Conservation (phyloP, 1,140 invertebrate genomes). For the Aphaenogaster ashmeadi region DNA sequence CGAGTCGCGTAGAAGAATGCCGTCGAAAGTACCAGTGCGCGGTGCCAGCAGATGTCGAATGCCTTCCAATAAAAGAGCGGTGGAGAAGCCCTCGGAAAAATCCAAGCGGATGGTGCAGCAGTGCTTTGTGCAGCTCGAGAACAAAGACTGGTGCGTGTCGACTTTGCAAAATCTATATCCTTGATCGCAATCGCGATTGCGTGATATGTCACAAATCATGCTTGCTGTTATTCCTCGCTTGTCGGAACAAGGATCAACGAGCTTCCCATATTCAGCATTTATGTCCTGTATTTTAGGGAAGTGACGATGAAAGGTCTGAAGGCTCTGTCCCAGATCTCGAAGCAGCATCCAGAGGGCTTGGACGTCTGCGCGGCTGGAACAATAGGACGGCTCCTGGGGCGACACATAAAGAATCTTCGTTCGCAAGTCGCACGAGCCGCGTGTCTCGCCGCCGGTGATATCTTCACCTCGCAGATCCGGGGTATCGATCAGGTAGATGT, state of each 20-base stretch:
- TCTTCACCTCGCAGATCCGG: constrained; percentile 91
- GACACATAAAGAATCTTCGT: constrained; percentile 94
- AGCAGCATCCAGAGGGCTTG: constrained; percentile 91
- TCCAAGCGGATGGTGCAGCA: constrained; percentile 90
- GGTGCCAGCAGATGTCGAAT: constrained; percentile 56
- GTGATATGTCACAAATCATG: not conserved
- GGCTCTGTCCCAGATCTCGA: constrained; percentile 91
- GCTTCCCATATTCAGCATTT: not conserved
- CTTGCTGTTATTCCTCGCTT: not conserved
- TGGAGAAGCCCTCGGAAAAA: constrained; percentile 87
- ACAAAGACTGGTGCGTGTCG: constrained; percentile 91
- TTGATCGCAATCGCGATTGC: not conserved
- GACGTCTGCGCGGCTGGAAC: constrained; percentile 88
- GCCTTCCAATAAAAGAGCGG: constrained; percentile 47
- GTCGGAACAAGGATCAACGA: not conserved
- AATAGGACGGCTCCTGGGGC: constrained; percentile 91
- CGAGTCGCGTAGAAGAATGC: constrained; percentile 4
- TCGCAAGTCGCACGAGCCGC: constrained; percentile 96
- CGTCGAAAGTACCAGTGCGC: constrained; percentile 74
- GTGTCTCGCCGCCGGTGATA: constrained; percentile 92
- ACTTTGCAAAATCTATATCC: not conserved
- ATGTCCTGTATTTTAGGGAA: constrained; percentile 89
- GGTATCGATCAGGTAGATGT: constrained; percentile 91
- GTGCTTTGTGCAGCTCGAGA: constrained; percentile 90
- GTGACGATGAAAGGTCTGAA: constrained; percentile 93